Percentiles rank a stretch among this genome's conserved stretches.
These are phyloP conservation scores for Brachyistius frenatus DNA, from an alignment of 2,113 vertebrate genomes.

Conservation along the genomic window DNA sequence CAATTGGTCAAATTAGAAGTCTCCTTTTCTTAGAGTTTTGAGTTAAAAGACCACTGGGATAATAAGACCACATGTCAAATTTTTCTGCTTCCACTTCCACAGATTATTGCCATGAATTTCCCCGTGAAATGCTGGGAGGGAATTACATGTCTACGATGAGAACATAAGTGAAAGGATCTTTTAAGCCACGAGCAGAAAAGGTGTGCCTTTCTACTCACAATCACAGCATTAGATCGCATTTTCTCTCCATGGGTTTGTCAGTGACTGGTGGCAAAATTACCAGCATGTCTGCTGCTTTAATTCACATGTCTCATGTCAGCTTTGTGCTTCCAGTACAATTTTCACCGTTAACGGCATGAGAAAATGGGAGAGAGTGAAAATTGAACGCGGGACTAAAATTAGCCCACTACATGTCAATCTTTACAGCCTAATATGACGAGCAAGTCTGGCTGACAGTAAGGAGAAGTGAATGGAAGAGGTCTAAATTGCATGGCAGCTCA, in stretches of 20 bases:
- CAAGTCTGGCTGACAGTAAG: conserved; percentile 75
- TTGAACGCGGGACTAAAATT: conserved; percentile 83
- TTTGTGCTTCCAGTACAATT: conserved; percentile 82
- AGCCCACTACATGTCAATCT: conserved; percentile 82
- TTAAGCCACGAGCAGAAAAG: conserved; percentile 72
- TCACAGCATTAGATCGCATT: conserved; percentile 81
- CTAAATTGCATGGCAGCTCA: conserved; percentile 81
- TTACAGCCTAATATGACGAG: conserved; percentile 79
- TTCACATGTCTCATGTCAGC: conserved; percentile 82
- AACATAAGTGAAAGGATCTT: conserved; percentile 71
- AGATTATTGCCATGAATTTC: conserved; percentile 66
- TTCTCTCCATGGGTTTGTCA: conserved; percentile 79
- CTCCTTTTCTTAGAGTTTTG: neutral
- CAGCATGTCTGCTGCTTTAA: conserved; percentile 82
- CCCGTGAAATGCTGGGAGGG: conserved; percentile 54
- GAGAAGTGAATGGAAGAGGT: conserved; percentile 78
- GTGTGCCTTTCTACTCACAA: conserved; percentile 80
- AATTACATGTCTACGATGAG: conserved; percentile 73
- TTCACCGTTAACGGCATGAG: conserved; percentile 81
- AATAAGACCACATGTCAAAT: conserved; percentile 41
- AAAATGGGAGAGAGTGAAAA: conserved; percentile 84
- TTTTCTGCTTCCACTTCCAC: conserved; percentile 47
- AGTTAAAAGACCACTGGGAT: conserved; percentile 16
- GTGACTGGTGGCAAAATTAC: conserved; percentile 83
- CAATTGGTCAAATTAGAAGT: neutral